Percentiles rank a stretch among this genome's conserved stretches.
Evolutionary conservation across 2,888 invertebrate species (phyloP).

Genomic region (Agonopterix arenella): DNA sequence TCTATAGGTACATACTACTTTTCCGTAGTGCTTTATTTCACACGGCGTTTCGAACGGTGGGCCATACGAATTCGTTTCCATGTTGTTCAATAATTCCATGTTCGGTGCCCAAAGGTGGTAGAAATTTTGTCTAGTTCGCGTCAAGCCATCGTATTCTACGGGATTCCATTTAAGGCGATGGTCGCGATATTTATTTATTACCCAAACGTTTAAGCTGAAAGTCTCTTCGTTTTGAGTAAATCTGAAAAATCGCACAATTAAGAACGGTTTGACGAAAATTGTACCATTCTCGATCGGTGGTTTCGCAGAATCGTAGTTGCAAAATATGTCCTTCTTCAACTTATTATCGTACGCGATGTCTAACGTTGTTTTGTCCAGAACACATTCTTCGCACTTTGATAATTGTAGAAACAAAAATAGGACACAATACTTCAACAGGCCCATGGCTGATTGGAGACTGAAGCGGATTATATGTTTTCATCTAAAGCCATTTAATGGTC

Average conservation of each 20-base stretch:
- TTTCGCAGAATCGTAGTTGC: neutral
- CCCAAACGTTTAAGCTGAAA: constrained; percentile 15
- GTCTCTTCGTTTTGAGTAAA: constrained; percentile 22
- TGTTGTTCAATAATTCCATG: constrained; percentile 22
- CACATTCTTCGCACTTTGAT: neutral
- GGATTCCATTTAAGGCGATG: constrained; percentile 33
- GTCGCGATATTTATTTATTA: constrained; percentile 22
- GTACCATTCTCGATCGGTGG: constrained; percentile 8
- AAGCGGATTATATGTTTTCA: neutral
- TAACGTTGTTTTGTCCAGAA: neutral
- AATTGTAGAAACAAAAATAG: neutral
- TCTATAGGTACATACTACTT: neutral
- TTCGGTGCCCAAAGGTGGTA: constrained; percentile 25
- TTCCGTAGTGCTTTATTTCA: constrained; percentile 9
- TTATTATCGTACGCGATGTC: constrained; percentile 18
- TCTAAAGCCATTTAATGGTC: neutral
- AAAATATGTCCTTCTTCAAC: constrained; percentile 13
- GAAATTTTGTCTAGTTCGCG: constrained; percentile 6
- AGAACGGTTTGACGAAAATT: constrained; percentile 16
- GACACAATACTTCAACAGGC: neutral
- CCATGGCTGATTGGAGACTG: neutral
- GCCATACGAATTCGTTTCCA: constrained; percentile 26
- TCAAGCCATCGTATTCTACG: constrained; percentile 22
- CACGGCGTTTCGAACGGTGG: constrained; percentile 16
- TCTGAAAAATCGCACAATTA: constrained; percentile 24